Evolutionary conservation across 2,113 vertebrate genomes (phyloP).

Genomic region (Seriola quinqueradiata): DNA sequence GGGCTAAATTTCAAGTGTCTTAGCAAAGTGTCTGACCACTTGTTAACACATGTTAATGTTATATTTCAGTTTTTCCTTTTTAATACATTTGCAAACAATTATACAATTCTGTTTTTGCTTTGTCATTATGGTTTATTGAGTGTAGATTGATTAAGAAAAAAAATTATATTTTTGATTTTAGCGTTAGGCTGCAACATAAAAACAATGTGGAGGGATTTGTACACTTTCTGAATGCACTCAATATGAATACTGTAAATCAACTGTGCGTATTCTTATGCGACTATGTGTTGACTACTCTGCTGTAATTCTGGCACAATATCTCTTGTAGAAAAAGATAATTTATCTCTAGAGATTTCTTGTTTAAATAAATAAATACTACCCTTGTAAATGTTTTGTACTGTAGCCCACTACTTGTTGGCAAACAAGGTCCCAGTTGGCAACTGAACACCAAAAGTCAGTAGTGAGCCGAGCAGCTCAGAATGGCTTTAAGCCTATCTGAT

Average conservation of each 20-base stretch:
- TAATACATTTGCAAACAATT: too few species aligned
- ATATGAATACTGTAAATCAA: neutral
- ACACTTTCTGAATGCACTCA: too few species aligned
- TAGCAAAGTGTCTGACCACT: too few species aligned
- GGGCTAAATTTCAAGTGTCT: too few species aligned
- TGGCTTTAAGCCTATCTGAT: constrained; percentile 47
- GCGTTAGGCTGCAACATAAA: too few species aligned
- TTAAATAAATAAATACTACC: neutral
- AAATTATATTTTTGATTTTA: too few species aligned
- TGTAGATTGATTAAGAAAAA: too few species aligned
- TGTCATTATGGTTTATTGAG: too few species aligned
- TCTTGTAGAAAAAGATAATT: neutral
- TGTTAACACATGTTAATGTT: too few species aligned
- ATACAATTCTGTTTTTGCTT: too few species aligned
- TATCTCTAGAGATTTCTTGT: neutral
- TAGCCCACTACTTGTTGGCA: neutral
- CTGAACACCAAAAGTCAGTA: neutral
- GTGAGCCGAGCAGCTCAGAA: constrained; percentile 31
- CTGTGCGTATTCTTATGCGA: neutral
- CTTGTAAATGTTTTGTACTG: neutral
- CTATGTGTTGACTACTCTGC: neutral
- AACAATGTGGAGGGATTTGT: too few species aligned
- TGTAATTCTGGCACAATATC: neutral
- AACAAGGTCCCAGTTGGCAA: constrained; percentile 11
- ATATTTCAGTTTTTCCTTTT: too few species aligned